These are phyloP conservation scores for Dendrolimus kikuchii DNA, from an alignment of 1,140 invertebrate genomes.

Conservation along the genomic window DNA sequence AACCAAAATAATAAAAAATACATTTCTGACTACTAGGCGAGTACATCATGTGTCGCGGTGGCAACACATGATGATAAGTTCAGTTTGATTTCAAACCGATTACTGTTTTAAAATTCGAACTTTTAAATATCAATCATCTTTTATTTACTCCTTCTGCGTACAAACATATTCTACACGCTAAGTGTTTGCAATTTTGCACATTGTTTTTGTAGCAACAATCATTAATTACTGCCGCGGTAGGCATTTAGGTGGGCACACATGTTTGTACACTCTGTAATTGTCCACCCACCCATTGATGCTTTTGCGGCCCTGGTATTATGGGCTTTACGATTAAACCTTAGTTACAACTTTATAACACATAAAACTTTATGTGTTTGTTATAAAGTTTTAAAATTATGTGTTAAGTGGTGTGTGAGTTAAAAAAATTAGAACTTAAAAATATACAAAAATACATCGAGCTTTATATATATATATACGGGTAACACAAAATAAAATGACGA, in stretches of 20 bases:
- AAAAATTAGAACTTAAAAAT: too few species aligned
- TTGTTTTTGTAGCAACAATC: slow-evolving; percentile 56
- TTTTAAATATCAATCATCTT: not conserved
- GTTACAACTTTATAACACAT: too few species aligned
- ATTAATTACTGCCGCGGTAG: slow-evolving; percentile 50
- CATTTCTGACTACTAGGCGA: too few species aligned
- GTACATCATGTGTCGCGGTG: too few species aligned
- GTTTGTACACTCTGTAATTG: slow-evolving; percentile 52
- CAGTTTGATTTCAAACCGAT: not conserved
- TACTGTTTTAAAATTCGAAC: not conserved
- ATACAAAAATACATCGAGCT: too few species aligned
- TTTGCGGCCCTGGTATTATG: slow-evolving; percentile 27
- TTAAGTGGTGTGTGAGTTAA: too few species aligned
- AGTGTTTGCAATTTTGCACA: slow-evolving; percentile 33
- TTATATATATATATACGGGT: too few species aligned
- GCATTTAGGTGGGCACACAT: slow-evolving; percentile 53
- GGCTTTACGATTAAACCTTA: not conserved
- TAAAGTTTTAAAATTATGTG: too few species aligned
- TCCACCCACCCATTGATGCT: slow-evolving; percentile 54
- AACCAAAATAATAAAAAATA: too few species aligned
- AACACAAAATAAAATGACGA: too few species aligned
- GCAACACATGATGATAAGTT: too few species aligned
- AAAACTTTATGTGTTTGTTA: too few species aligned
- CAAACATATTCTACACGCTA: slow-evolving; percentile 43
- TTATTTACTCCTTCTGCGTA: slow-evolving; percentile 2